Evolutionary conservation across 1,140 invertebrate species (phyloP), one percentile per base, ranked within the genome.

Genomic region (Brachionus paranguensis): DNA sequence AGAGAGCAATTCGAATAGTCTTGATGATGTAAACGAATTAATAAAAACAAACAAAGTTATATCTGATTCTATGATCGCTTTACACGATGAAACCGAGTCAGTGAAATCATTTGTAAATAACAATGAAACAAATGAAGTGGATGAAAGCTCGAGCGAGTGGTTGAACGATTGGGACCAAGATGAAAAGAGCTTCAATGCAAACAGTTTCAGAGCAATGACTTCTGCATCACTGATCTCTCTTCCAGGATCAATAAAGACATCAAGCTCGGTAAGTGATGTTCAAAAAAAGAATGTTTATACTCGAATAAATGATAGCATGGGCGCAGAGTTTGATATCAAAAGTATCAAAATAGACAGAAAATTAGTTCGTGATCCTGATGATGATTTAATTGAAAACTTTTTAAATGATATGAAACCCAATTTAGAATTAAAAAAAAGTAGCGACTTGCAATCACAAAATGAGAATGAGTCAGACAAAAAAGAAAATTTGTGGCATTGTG

Each of bases 21-120:
- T 68, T 11, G 78, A 81, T 14, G 78, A 68, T 29, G 27, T 41
- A 7, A 47, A 81, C 11, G 53, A 33, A 37, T 24, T 64, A 7
- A 11, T 68, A 24, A 43, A 81, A 20, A 41, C 33, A 12, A 64
- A 81, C 24, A 60, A 68, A 65, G 43, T 64, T 37, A 41, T 81
- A 24, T 64, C 50, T 68, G 78, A 81, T 64, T 81, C 78, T n/a
- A 81, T 81, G 78, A 81, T 81, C 8, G 78, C 53, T 14, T 64
- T 81, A 17, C 78, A 81, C 10, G 78, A 81, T 47, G 78, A 81
- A 10, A 81, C 53, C 1, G 78, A 81, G 17, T 60, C 53, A 5
- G 53, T 43, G 8, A 64, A 79, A 29, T 55, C 76, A n/a, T 79
- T 37, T 33, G 33, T 41, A 37, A 4, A 12, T 5, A 81, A 60